These are phyloP conservation scores for Etheostoma cragini DNA, from an alignment of 2,113 vertebrate species.

Conservation along the genomic window DNA sequence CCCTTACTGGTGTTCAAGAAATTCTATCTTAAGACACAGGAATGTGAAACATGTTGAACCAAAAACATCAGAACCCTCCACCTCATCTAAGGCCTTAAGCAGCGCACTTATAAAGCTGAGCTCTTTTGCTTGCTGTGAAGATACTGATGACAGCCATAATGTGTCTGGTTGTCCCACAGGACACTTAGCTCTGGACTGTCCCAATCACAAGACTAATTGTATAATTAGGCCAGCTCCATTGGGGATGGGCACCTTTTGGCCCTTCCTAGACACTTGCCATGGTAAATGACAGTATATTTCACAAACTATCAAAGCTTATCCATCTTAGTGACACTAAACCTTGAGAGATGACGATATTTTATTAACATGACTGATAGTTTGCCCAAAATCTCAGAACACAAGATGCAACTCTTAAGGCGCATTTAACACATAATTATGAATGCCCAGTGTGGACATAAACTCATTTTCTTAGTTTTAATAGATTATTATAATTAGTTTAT, in stretches of 20 bases:
- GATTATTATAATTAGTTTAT: neutral
- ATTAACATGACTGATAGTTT: slow-evolving; percentile 60
- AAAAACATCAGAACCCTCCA: slow-evolving; percentile 3
- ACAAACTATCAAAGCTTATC: slow-evolving; percentile 80
- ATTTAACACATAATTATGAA: slow-evolving; percentile 32
- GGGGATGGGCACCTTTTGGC: slow-evolving; percentile 82
- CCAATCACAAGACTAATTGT: slow-evolving; percentile 87
- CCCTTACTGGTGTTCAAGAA: neutral
- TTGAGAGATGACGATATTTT: slow-evolving; percentile 59
- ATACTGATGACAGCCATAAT: slow-evolving; percentile 80
- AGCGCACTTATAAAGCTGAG: slow-evolving; percentile 22
- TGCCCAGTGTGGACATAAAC: neutral
- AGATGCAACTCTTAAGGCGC: slow-evolving; percentile 6
- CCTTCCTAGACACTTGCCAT: slow-evolving; percentile 80
- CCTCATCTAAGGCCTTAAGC: slow-evolving; percentile 23
- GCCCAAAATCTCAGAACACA: neutral
- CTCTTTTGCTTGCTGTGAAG: slow-evolving; percentile 65
- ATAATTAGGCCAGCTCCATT: slow-evolving; percentile 84
- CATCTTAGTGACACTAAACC: slow-evolving; percentile 78
- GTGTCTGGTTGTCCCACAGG: slow-evolving; percentile 81
- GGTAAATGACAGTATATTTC: slow-evolving; percentile 82
- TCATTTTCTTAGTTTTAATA: neutral
- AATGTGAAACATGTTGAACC: neutral
- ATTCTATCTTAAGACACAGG: neutral
- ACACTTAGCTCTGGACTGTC: slow-evolving; percentile 78